phyloP scores from a whole-genome alignment of 2,888 invertebrate species.

The Piscicola geometra region DNA sequence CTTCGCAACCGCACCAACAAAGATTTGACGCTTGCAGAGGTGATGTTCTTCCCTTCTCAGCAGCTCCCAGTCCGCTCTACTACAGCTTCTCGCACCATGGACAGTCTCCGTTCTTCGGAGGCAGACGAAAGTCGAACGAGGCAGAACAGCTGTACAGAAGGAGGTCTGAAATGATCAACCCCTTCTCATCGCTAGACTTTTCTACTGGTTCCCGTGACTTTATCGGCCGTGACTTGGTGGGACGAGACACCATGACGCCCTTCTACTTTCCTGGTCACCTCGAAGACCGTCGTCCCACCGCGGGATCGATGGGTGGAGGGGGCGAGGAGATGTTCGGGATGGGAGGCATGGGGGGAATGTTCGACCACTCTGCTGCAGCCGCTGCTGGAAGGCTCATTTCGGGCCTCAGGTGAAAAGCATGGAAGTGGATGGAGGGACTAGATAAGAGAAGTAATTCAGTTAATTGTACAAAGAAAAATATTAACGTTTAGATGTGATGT shows the following conservation, averaged over 20 bases:
- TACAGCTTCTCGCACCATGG: slow-evolving; percentile 30
- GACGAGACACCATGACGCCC: slow-evolving; percentile 33
- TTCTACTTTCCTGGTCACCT: slow-evolving; percentile 22
- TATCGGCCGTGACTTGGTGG: slow-evolving; percentile 27
- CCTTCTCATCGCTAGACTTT: slow-evolving; percentile 29
- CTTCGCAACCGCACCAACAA: slow-evolving; percentile 12
- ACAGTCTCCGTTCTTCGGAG: slow-evolving; percentile 30
- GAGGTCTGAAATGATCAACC: slow-evolving; percentile 31
- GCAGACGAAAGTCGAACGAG: slow-evolving; percentile 24
- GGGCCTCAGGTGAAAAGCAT: slow-evolving; percentile 25
- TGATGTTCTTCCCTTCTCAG: slow-evolving; percentile 29
- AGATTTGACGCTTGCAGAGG: slow-evolving; percentile 32
- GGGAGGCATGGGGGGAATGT: slow-evolving; percentile 33
- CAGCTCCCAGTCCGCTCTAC: slow-evolving; percentile 28
- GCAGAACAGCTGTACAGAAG: slow-evolving; percentile 29
- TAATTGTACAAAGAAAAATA: too few species aligned
- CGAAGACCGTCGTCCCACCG: slow-evolving; percentile 16
- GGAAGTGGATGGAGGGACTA: background rate
- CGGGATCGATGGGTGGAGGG: background rate
- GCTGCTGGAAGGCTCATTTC: slow-evolving; percentile 28
- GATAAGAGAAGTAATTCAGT: too few species aligned
- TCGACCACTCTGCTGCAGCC: slow-evolving; percentile 27
- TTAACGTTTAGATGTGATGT: too few species aligned
- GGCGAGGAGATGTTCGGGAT: slow-evolving; percentile 27
- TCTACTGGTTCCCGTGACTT: slow-evolving; percentile 25